phyloP scores from a whole-genome alignment of 2,888 invertebrate species.

The Panopea generosa region DNA sequence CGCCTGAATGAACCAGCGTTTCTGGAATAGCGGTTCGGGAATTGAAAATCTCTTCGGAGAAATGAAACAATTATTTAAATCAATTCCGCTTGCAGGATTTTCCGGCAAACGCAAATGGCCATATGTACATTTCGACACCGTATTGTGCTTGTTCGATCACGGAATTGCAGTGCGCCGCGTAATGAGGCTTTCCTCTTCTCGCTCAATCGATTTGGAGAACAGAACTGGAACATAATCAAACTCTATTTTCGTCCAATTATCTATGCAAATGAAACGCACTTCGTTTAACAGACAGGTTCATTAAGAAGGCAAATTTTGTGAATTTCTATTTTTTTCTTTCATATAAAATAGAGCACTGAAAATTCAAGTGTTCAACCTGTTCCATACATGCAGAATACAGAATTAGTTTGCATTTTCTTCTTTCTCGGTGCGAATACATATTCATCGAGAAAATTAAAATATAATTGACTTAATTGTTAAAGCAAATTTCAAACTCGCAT shows the following conservation, averaged over 20 bases:
- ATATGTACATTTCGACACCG: constrained; percentile 50
- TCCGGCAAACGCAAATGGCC: constrained; percentile 56
- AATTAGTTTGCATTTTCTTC: too few species aligned
- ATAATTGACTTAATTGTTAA: too few species aligned
- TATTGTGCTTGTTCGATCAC: constrained; percentile 26
- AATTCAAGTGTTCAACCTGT: too few species aligned
- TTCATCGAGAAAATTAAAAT: too few species aligned
- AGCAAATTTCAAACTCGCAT: too few species aligned
- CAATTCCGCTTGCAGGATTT: constrained; percentile 67
- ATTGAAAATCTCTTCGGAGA: constrained; percentile 59
- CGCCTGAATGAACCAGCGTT: constrained; percentile 54
- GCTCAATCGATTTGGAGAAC: constrained; percentile 39
- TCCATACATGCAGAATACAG: too few species aligned
- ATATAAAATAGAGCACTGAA: neutral
- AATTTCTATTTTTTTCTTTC: neutral
- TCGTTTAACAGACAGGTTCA: constrained; percentile 57
- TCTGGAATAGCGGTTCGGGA: constrained; percentile 50
- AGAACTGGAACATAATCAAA: constrained; percentile 60
- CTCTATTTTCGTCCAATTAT: constrained; percentile 72
- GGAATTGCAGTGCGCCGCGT: constrained; percentile 30
- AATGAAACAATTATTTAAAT: constrained; percentile 70
- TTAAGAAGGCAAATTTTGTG: constrained; percentile 43
- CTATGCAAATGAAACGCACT: constrained; percentile 68
- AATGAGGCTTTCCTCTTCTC: constrained; percentile 25
- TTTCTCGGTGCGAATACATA: too few species aligned